Base-by-base conservation (phyloP, 2,888 invertebrate genomes). In the Spodoptera picta region DNA sequence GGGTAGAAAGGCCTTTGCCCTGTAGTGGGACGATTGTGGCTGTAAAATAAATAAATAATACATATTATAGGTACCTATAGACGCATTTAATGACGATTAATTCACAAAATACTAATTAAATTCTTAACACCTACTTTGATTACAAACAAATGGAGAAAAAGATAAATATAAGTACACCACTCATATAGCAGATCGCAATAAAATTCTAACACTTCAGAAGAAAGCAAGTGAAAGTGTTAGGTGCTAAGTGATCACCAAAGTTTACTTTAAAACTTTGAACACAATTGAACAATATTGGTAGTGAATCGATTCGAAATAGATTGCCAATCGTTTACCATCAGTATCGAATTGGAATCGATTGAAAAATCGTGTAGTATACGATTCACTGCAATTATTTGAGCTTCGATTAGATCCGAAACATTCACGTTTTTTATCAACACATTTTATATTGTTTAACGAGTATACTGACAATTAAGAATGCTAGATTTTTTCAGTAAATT, bases 211-310 rank as follows among this genome's bases (percentile, higher is more conserved):
- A 45, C 36, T 52, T 49, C 27, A n/a, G 7, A 82, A 78, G 84
- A 88, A 86, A 89, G 85, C 66, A 23, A 78, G 86, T 74, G 85
- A 88, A 87, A 89, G 85, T 55, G 47, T 36, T 56, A 59, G 56
- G 56, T 69, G 70, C 41, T 73, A 80, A 53, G 36, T 53, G 42
- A 57, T 67, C 77, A 78, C 66, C 77, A 36, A 71, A 61, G 72
- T 73, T 74, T 71, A 55, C 70, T 77, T 75, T 61, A 43, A 61
- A 61, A 65, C 65, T 63, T 56, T 52, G 69, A 65, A 69, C 58
- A 61, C 59, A 60, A 62, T 61, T 64, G 48, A 63, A 73, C 73
- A 76, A 67, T 70, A 73, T 73, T 72, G 58, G 64, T 48, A 52
- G 57, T 61, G 44, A 63, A 77, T 80, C 75, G 70, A 82, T 80